Evolutionary conservation across 2,113 vertebrate species (phyloP).

Genomic region (Corythornis vintsioides): DNA sequence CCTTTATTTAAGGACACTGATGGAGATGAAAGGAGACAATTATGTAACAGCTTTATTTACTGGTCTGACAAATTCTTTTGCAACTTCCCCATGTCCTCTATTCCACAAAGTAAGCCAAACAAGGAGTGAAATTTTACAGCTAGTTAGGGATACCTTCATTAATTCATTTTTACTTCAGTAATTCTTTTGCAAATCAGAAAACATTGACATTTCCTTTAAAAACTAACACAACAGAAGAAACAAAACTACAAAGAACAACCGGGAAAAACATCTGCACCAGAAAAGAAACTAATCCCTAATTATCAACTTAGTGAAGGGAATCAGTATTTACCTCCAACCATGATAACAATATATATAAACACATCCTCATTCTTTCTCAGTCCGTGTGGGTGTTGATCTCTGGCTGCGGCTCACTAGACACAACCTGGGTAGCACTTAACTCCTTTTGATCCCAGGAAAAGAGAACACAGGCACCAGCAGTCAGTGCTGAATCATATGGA

Average conservation of each 20-base stretch:
- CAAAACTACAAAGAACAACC: background rate
- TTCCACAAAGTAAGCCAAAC: slow-evolving; percentile 1
- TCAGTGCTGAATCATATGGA: background rate
- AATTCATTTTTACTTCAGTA: slow-evolving; percentile 25
- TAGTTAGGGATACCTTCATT: background rate
- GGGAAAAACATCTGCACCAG: background rate
- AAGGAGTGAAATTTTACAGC: background rate
- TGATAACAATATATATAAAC: slow-evolving; percentile 2
- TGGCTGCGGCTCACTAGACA: background rate
- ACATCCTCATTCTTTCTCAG: slow-evolving; percentile 12
- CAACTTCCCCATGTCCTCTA: background rate
- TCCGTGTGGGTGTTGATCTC: background rate
- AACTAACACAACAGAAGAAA: background rate
- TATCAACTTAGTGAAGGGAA: background rate
- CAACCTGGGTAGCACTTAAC: background rate
- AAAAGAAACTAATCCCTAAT: slow-evolving; percentile 10
- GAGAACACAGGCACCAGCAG: background rate
- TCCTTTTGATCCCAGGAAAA: background rate
- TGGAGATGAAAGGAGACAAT: background rate
- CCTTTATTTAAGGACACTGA: background rate
- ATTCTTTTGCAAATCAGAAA: slow-evolving; percentile 2
- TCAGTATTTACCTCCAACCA: slow-evolving; percentile 55
- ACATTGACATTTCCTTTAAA: background rate
- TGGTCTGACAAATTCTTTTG: slow-evolving; percentile 21
- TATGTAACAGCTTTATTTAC: slow-evolving; percentile 32